Evolutionary conservation across 2,888 invertebrate species (phyloP), one percentile per base, ranked within the genome.

Genomic region (Meteorus cinctellus): DNA sequence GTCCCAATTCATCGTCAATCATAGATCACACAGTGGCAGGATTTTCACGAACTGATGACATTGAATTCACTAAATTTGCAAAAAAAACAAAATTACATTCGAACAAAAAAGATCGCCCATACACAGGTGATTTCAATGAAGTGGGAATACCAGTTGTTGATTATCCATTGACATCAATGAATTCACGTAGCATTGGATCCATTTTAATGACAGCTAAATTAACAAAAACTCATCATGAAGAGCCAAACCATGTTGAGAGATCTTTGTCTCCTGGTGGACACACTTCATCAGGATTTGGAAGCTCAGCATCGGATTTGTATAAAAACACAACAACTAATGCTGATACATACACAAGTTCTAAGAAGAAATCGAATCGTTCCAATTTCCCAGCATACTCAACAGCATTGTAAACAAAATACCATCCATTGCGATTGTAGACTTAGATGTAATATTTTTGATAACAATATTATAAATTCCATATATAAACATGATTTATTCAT

Each of bases 91-190:
- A 55, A 19, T 55, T 24, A 19, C 2, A 6, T 24, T 19, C 8
- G 6, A 45, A 69, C 36, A 75, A 70, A 77, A 16, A 62, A 59
- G 6, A 60, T 10, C 2, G 45, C 55, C 60, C 72, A 16, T 77
- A 67, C 29, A 82, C 66, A 55, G 89, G 89, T 0, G 85, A 89
- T 76, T 89, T 89, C 65, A 89, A 89, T 66, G 88, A 89, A 82
- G 79, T 89, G 66, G 89, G 89, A 2, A 88, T 89, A 76, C 89
- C 89, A 1, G 79, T 86, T 24, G 71, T 84, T 2, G 79, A 84
- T 14, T 70, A 73, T 68, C 72, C 78, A 24, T 75, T 68, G 29
- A 48, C 68, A 1, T 63, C 67, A 48, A 76, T 78, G 74, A 75
- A 67, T 24, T 79, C 81, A 4, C 60, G 78, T 27, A 78, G 79